Conservation (phyloP, 2,888 invertebrate species). For the Formica aserva region DNA sequence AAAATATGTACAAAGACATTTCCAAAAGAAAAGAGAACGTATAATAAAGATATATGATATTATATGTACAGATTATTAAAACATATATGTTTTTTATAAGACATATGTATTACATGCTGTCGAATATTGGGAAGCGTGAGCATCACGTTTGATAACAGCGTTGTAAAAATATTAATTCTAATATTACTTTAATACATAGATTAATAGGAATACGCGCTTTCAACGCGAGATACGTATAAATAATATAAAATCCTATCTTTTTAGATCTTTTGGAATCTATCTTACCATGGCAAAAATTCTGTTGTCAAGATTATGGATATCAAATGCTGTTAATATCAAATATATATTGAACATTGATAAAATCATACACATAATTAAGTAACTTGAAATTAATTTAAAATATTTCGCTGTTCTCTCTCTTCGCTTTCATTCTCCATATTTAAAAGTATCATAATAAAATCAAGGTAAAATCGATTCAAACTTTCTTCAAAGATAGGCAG, state of each 20-base stretch:
- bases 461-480: conserved; percentile 9
- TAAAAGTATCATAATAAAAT: neutral
- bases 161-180: conserved; percentile 24
- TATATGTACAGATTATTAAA: conserved; percentile 19
- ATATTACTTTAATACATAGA: conserved; percentile 46
- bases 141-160: conserved; percentile 13
- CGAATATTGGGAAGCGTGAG: conserved; percentile 18
- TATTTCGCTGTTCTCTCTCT: neutral
- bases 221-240: neutral
- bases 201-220: neutral
- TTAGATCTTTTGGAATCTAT: neutral
- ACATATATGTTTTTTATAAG: conserved; percentile 47
- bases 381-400: neutral
- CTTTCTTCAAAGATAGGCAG: neutral
- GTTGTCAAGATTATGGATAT: neutral
- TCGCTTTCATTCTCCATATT: neutral
- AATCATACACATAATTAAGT: neutral
- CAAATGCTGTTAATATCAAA: neutral
- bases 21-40: conserved; percentile 21
- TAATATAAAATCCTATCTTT: conserved; percentile 23
- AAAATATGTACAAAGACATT: conserved; percentile 51
- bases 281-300: neutral
- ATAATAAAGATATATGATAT: conserved; percentile 21
- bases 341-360: neutral
- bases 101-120: conserved; percentile 19